These are phyloP conservation scores for Capitulum mitella DNA, from an alignment of 2,888 invertebrate genomes.

Conservation along the genomic window DNA sequence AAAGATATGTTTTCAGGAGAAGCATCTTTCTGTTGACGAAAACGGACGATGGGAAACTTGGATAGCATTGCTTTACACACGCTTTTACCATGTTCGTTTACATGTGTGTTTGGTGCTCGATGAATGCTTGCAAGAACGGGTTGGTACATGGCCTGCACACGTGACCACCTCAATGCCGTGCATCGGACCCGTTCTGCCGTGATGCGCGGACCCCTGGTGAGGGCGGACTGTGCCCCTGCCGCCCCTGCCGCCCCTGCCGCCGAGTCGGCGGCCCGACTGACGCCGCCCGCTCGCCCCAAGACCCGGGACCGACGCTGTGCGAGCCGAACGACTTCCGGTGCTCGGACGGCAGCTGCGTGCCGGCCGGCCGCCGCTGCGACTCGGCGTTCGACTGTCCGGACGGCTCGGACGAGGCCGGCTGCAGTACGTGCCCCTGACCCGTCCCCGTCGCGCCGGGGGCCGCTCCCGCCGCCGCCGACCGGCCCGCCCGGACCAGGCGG, in stretches of 20 bases:
- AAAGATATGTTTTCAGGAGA: too few relatives aligned
- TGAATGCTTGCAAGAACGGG: too few relatives aligned
- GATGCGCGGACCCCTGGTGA: too few relatives aligned
- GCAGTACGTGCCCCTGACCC: conserved; percentile 45
- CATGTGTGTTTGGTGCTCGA: too few relatives aligned
- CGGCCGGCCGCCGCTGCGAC: conserved; percentile 50
- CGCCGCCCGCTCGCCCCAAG: background rate
- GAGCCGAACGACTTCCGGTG: conserved; percentile 47
- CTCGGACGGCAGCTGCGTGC: conserved; percentile 81
- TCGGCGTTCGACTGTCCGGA: conserved; percentile 65
- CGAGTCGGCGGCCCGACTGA: background rate
- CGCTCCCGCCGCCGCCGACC: background rate
- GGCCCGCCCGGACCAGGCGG: background rate
- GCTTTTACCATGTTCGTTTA: too few relatives aligned
- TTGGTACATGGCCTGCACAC: too few relatives aligned
- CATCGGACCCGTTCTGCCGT: too few relatives aligned
- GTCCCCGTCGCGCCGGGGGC: background rate
- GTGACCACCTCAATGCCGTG: too few relatives aligned
- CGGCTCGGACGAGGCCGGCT: conserved; percentile 80
- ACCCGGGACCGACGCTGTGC: conserved; percentile 21
- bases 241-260: background rate
- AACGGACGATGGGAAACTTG: too few relatives aligned
- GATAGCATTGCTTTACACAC: too few relatives aligned
- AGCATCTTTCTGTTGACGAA: too few relatives aligned
- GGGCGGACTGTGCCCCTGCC: too few relatives aligned